Base-by-base conservation (phyloP, 2,888 invertebrate species). In the Protodeltote pygarga region DNA sequence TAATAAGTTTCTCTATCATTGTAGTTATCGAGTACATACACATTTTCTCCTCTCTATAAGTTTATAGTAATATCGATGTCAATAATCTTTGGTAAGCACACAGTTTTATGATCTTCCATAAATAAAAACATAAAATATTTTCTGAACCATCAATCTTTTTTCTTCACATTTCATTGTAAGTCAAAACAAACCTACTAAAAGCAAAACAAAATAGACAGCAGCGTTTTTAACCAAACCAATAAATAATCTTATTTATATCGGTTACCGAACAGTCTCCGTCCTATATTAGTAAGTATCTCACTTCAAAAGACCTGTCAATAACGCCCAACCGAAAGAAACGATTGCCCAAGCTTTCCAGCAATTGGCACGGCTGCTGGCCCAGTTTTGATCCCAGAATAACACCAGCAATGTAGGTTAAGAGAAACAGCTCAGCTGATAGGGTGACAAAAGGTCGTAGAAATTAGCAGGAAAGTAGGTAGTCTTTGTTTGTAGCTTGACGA, bases 251-350 rank as follows among this genome's bases (percentile, higher is more conserved):
- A 47, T 41, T 41, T 33, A 20, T 41, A 41, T 38, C 42, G 39
- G 10, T 6, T 14, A 33, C 38, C 24, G 25, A 20, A 53, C 61
- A 40, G 15, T 15, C 34, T 14, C 39, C 40, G 63, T 49, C 59
- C 57, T 39, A 55, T 31, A 27, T 53, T 25, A n/a, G 9, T 0
- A 14, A 27, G 10, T 29, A 13, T 10, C 21, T 37, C 33, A 50
- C 57, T 53, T 64, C 65, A 64, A 65, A 60, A 46, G 37, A 29
- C 14, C 28, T 46, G 65, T 67, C 65, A 67, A 65, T 65, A 59
- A 47, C 53, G 47, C 44, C 23, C 34, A 40, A 41, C 41, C 27
- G 38, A 48, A 63, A 50, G 63, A 57, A 59, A 49, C 52, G 32
- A 52, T 65, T 67, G 49, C 68, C 21, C 38, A 67, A 67, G 45